Evolutionary conservation across 2,797 vertebrate genomes (phyloP).

Genomic region (Eulemur rubriventer): DNA sequence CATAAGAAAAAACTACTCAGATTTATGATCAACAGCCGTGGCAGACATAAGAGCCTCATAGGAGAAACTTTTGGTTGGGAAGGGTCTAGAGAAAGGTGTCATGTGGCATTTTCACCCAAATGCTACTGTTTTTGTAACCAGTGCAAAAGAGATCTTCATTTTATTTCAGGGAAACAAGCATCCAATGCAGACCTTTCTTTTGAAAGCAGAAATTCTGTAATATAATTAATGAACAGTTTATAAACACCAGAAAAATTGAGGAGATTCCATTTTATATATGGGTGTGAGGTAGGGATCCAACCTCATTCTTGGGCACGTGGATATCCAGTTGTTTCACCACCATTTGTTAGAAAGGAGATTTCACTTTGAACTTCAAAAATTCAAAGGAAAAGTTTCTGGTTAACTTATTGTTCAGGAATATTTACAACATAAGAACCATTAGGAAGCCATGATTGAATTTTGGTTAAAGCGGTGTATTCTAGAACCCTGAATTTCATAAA

Average conservation of each 20-base stretch:
- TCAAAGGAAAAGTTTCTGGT: neutral
- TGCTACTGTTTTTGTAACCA: neutral
- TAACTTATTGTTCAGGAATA: neutral
- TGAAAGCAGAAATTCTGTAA: neutral
- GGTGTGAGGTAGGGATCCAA: neutral
- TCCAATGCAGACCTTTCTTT: neutral
- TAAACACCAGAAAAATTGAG: neutral
- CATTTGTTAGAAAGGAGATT: conserved; percentile 4
- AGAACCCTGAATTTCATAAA: neutral
- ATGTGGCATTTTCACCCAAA: neutral
- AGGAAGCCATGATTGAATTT: neutral
- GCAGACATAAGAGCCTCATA: neutral
- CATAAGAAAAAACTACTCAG: neutral
- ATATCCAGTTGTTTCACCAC: neutral
- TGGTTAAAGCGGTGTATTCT: neutral
- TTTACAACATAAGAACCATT: neutral
- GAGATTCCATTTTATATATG: neutral
- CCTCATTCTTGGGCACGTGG: neutral
- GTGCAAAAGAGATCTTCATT: neutral
- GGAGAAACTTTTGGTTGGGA: neutral
- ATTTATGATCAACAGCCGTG: neutral
- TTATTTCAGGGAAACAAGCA: neutral
- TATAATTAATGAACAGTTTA: neutral
- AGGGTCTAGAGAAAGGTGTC: neutral
- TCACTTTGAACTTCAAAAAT: conserved; percentile 8